Evolutionary conservation across 1,140 invertebrate genomes (phyloP), one percentile per base, ranked within the genome.

Genomic region (Bemisia tabaci): DNA sequence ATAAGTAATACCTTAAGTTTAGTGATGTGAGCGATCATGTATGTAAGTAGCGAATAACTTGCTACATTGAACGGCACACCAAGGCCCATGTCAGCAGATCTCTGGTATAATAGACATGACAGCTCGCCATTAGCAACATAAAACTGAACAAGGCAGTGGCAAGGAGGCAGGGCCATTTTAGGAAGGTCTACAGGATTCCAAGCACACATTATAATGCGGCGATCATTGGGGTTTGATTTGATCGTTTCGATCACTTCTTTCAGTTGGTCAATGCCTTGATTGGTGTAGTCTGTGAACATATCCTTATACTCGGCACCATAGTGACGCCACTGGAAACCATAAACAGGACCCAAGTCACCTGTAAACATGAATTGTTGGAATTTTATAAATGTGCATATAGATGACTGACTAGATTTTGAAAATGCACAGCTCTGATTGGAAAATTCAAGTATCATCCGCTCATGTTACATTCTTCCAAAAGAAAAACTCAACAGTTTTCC

Each of bases 31-130:
- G 96, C 96, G 71, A 99, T 90, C 93, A 99, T 98, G 71, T 90
- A 88, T 12, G 93, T 97, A 0, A 99, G 80, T 5, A 99, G 75
- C 1, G 95, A 86, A 80, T 99, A 99, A 68, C 94, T 97, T 22
- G 97, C 96, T 73, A 99, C 97, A 76, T 99, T 99, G 75, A 99
- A 99, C 22, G 97, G 97, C 1, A 99, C 95, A 23, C 97, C 97
- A 1, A 99, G 79, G 9, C 95, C 95, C 88, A 99, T 94, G 78
- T 99, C 97, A 22, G 93, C 96, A 69, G 95, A 97, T 73, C 97
- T 82, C 79, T 99, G 97, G 77, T 98, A 98, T 68, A 99, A 77
- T 72, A 95, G 88, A 76, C 94, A 98, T 2, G 91, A 96, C 0
- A 92, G 75, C 72, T 88, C 81, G 17, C 87, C 88, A 78, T 92